These are phyloP conservation scores for Sardina pilchardus DNA, from an alignment of 2,113 vertebrate species.

Conservation along the genomic window DNA sequence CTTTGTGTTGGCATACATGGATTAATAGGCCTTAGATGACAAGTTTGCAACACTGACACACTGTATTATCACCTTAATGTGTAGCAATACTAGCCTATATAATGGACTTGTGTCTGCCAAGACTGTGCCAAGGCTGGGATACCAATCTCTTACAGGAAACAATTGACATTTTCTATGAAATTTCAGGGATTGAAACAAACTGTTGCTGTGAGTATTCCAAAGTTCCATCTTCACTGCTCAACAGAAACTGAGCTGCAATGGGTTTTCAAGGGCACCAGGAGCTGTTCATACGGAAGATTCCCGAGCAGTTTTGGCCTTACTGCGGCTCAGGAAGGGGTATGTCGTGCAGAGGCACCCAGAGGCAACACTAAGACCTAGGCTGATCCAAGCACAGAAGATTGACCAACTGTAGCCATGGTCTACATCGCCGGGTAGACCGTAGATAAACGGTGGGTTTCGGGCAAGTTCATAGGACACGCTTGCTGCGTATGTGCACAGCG, in stretches of 20 bases:
- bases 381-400: conserved; percentile 81
- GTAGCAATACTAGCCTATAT: background rate
- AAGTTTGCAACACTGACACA: background rate
- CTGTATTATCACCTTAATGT: conserved; percentile 4
- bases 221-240: background rate
- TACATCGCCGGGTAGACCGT: conserved; percentile 79
- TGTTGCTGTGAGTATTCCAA: background rate
- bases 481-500: conserved; percentile 82
- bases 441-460: conserved; percentile 80
- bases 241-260: background rate
- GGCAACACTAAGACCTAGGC: conserved; percentile 78
- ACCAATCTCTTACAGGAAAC: background rate
- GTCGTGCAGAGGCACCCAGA: conserved; percentile 81
- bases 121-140: background rate
- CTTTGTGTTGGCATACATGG: background rate
- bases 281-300: conserved; percentile 73
- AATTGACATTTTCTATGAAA: background rate
- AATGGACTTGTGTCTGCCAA: background rate
- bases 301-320: conserved; percentile 76
- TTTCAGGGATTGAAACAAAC: background rate
- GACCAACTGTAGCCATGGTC: conserved; percentile 86
- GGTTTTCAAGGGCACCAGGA: background rate
- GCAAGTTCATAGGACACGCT: conserved; percentile 84
- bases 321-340: conserved; percentile 76
- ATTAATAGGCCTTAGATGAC: background rate